A percentile compares a stretch with the other conserved stretches of the same genome.
Conservation (phyloP, 2,888 invertebrate genomes). For the Geophilus truncorum region DNA sequence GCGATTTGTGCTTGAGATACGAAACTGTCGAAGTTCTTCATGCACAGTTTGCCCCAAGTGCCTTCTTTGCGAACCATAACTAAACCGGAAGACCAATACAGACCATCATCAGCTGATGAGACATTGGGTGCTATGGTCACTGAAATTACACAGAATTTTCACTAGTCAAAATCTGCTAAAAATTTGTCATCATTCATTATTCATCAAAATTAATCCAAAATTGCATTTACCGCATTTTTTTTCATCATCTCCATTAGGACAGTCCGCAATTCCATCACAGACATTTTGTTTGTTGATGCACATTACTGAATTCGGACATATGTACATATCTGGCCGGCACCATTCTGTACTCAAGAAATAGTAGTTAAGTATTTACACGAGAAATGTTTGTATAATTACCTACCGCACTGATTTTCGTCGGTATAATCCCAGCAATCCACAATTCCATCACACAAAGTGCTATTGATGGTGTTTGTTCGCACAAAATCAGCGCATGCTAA, state of each 20-base stretch:
- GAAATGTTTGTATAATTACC: slow-evolving; percentile 39
- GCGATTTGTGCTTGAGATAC: slow-evolving; percentile 30
- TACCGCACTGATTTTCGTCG: slow-evolving; percentile 71
- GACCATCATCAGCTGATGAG: slow-evolving; percentile 57
- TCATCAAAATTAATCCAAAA: no score
- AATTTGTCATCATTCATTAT: no score
- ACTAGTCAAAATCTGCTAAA: no score
- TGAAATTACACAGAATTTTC: slow-evolving; percentile 13
- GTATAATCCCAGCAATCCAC: slow-evolving; percentile 75
- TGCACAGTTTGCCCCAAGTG: slow-evolving; percentile 70
- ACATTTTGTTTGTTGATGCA: slow-evolving; percentile 63
- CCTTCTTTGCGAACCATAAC: slow-evolving; percentile 70
- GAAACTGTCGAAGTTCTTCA: slow-evolving; percentile 56
- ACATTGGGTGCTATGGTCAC: slow-evolving; percentile 56
- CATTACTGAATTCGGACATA: slow-evolving; percentile 65
- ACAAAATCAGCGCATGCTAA: slow-evolving; percentile 66
- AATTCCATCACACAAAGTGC: slow-evolving; percentile 73
- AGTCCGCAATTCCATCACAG: slow-evolving; percentile 58
- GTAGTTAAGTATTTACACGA: not conserved
- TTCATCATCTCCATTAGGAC: slow-evolving; percentile 63
- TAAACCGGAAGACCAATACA: slow-evolving; percentile 59
- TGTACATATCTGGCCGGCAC: slow-evolving; percentile 66
- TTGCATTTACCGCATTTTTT: slow-evolving; percentile 57
- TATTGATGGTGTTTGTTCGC: slow-evolving; percentile 61
- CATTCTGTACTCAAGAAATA: slow-evolving; percentile 59